phyloP scores from a whole-genome alignment of 1,140 invertebrate genomes.

The Anthonomus grandis region DNA sequence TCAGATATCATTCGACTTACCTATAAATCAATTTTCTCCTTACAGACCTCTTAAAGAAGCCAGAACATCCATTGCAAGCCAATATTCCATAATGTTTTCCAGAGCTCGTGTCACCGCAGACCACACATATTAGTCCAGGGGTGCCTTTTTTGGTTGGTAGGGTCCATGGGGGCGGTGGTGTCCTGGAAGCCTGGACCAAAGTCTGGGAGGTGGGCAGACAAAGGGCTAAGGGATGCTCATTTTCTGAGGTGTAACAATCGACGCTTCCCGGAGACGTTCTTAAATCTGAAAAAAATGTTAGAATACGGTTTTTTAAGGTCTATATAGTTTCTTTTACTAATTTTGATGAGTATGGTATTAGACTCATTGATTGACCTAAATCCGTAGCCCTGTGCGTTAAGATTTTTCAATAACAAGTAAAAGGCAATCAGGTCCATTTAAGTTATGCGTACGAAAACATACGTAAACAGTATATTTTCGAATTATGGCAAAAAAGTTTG shows the following conservation, averaged over 20 bases:
- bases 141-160: constrained; percentile 45
- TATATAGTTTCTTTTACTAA: too few relatives aligned
- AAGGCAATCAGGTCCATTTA: too few relatives aligned
- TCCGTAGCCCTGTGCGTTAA: too few relatives aligned
- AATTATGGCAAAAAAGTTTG: too few relatives aligned
- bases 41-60: constrained; percentile 98
- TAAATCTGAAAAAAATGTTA: constrained; percentile 42
- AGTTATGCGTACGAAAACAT: too few relatives aligned
- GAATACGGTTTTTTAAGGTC: too few relatives aligned
- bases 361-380: too few relatives aligned
- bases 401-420: too few relatives aligned
- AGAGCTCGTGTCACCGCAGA: constrained; percentile 94
- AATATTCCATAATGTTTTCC: constrained; percentile 98
- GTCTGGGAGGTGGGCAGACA: constrained; percentile 44
- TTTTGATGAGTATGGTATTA: too few relatives aligned
- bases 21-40: constrained; percentile 96
- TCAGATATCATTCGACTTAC: constrained; percentile 60
- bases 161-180: constrained; percentile 46
- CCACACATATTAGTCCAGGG: constrained; percentile 81
- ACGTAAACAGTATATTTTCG: too few relatives aligned
- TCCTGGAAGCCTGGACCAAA: constrained; percentile 46
- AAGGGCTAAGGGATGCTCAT: constrained; percentile 43
- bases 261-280: constrained; percentile 43
- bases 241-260: constrained; percentile 45
- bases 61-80: constrained; percentile 98